These are phyloP conservation scores for Drosophila sp. DNA, from an alignment of 1,140 invertebrate genomes.

Conservation along the genomic window DNA sequence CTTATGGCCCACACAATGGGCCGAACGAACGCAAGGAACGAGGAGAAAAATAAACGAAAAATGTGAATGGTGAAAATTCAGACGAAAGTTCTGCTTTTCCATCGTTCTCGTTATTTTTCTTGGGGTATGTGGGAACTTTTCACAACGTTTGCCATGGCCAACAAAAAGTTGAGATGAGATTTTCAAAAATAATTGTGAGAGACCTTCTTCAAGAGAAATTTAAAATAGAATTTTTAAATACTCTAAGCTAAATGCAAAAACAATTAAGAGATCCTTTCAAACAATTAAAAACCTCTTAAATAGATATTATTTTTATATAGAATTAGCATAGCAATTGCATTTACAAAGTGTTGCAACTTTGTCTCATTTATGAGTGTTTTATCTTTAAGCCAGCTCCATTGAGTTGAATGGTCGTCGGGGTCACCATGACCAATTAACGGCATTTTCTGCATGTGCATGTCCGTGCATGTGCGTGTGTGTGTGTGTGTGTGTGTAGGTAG, in stretches of 20 bases:
- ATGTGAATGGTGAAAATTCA: conserved; percentile 59
- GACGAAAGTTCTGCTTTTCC: conserved; percentile 21
- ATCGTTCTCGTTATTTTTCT: neutral
- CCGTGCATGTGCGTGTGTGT: neutral
- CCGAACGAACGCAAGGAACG: conserved; percentile 20
- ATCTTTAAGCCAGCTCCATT: neutral
- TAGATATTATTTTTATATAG: too few relatives aligned
- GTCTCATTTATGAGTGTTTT: too few relatives aligned
- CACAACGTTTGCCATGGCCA: neutral
- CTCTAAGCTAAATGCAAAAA: neutral
- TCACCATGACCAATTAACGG: conserved; percentile 2
- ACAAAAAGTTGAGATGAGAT: conserved; percentile 2
- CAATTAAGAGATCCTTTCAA: neutral
- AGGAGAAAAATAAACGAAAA: conserved; percentile 48
- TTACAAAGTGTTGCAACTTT: too few relatives aligned
- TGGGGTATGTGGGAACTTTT: conserved; percentile 5
- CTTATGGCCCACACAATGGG: conserved; percentile 45
- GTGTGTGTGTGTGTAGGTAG: conserved; percentile 28
- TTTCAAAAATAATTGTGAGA: conserved; percentile 2
- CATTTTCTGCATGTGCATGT: neutral
- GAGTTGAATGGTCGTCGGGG: neutral
- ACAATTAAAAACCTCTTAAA: too few relatives aligned
- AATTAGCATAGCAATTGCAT: too few relatives aligned
- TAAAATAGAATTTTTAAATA: neutral
- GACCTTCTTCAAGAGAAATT: neutral